Evolutionary conservation across 2,888 invertebrate species (phyloP).

Genomic region (Poecilobothrus nobilitatus): DNA sequence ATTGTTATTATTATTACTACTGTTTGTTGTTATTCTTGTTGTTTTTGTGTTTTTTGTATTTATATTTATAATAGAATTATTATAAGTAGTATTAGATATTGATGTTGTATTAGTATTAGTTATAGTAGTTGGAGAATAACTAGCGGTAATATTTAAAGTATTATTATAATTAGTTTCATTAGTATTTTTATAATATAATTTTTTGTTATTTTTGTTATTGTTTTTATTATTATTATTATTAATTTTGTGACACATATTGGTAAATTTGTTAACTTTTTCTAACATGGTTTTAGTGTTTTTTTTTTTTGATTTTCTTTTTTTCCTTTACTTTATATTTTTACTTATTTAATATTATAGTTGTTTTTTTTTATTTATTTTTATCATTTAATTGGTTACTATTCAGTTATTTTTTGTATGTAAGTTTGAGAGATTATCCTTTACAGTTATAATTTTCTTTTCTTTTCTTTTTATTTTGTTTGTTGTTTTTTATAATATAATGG

Average conservation of each 20-base stretch:
- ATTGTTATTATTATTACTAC: too few species aligned
- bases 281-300: neutral
- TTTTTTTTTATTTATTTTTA: too few species aligned
- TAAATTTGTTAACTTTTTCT: neutral
- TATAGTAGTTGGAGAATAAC: too few species aligned
- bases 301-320: neutral
- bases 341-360: too few species aligned
- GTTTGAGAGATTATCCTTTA: neutral
- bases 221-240: neutral
- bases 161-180: neutral
- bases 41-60: too few species aligned
- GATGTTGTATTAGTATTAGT: too few species aligned
- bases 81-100: too few species aligned
- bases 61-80: too few species aligned
- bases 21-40: too few species aligned
- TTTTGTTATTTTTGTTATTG: neutral
- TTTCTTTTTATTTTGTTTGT: neutral
- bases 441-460: neutral
- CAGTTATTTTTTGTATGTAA: too few species aligned
- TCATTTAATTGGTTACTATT: too few species aligned
- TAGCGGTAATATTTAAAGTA: neutral
- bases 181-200: neutral
- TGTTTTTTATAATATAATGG: neutral
- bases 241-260: neutral
- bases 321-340: neutral